Evolutionary conservation across 2,888 invertebrate species (phyloP), one percentile per base, ranked within the genome.

Genomic region (Tubulanus polymorphus): DNA sequence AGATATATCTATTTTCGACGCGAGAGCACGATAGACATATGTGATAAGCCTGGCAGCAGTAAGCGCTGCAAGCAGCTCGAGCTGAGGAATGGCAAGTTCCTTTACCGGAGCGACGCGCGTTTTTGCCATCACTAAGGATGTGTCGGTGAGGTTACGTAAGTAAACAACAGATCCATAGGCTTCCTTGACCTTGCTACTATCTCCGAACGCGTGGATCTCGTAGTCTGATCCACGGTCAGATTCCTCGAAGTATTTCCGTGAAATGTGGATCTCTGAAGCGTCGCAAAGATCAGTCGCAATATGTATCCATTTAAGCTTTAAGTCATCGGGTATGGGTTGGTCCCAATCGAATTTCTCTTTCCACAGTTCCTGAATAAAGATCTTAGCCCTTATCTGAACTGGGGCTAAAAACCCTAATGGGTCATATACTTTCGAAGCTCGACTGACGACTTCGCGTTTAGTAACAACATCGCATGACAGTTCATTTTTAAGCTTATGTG

Each of bases 11-110:
- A 27, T 27, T 20, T 41, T 18, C 23, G n/a, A 15, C 6, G 23
- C 3, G 18, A 41, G 15, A 8, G 18, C 20, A 8, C 23, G 20
- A 5, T 15, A 8, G 5, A 50, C 54, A 41, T 30, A 50, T 18
- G n/a, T 51, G 2, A 29, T 8, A 45, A 51, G 32, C 48, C 56
- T 2, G 2, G 37, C 49, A 37, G 52, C 53, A 25, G 48, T 15
- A 2, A 54, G n/a, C 15, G 49, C 57, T 8, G 51, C 59, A 51
- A 59, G 50, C 28, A 61, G 29, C 28, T 58, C 60, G 12, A 60
- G 53, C 29, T 51, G 32, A 28, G 55, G 59, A 18, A 62, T 55
- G 3, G 56, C 52, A n/a, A 59, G 32, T 15, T 49, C 18, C 30
- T 58, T 60, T 8, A 50, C 32, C 29, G 56, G 55, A 5, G 55